Conservation (phyloP, 2,888 invertebrate genomes). For the Itoplectis maculator region DNA sequence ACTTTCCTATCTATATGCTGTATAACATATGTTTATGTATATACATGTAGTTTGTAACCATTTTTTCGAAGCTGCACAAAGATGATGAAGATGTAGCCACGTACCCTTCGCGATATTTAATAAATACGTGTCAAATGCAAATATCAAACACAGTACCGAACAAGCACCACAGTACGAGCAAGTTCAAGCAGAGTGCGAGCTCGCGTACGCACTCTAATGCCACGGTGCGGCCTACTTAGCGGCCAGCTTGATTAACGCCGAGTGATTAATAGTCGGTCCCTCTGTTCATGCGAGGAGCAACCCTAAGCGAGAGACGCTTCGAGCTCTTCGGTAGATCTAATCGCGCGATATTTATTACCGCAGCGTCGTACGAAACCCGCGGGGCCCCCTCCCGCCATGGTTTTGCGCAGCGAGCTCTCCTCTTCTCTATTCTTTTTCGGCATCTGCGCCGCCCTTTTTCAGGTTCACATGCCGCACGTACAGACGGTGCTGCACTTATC, state of each 20-base stretch:
- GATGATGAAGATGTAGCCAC: constrained; percentile 10
- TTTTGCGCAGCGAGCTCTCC: constrained; percentile 69
- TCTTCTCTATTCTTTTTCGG: constrained; percentile 47
- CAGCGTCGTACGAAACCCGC: constrained; percentile 75
- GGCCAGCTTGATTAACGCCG: constrained; percentile 81
- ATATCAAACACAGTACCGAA: not conserved
- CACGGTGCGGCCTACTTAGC: constrained; percentile 82
- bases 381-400: constrained; percentile 70
- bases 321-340: constrained; percentile 77
- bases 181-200: constrained; percentile 36
- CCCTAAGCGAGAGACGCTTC: constrained; percentile 48
- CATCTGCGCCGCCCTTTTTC: constrained; percentile 3
- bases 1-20: constrained; percentile 38
- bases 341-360: constrained; percentile 83
- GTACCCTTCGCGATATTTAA: not conserved
- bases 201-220: constrained; percentile 77
- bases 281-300: constrained; percentile 66
- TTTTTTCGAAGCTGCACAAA: not conserved
- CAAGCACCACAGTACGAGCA: constrained; percentile 33
- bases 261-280: constrained; percentile 82
- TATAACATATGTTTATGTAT: not conserved
- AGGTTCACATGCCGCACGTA: not conserved
- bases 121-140: not conserved
- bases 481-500: not conserved
- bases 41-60: not conserved